These are phyloP conservation scores for Sebastes fasciatus DNA, from an alignment of 2,113 vertebrate genomes.

Conservation along the genomic window DNA sequence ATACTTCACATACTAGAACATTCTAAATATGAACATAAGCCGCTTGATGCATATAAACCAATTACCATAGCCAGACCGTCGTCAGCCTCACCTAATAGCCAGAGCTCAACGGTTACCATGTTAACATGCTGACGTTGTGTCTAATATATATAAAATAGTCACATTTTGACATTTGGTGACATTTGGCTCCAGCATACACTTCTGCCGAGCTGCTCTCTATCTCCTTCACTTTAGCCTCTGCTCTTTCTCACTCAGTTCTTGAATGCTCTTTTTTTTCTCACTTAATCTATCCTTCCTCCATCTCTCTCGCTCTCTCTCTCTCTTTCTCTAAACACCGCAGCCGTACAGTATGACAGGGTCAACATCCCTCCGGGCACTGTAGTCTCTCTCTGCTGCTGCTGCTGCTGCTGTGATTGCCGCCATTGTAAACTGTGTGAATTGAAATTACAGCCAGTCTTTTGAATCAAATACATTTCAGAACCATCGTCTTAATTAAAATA, in stretches of 20 bases:
- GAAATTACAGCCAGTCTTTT: slow-evolving; percentile 36
- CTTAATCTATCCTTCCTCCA: slow-evolving; percentile 36
- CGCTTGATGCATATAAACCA: background rate
- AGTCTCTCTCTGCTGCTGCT: slow-evolving; percentile 15
- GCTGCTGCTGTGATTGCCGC: slow-evolving; percentile 33
- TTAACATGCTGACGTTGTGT: slow-evolving; percentile 8
- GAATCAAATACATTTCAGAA: slow-evolving; percentile 32
- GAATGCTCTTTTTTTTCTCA: slow-evolving; percentile 25
- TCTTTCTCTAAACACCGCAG: slow-evolving; percentile 31
- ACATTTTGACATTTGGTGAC: slow-evolving; percentile 28
- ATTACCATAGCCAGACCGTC: background rate
- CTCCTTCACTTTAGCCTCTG: slow-evolving; percentile 30
- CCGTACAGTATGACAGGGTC: slow-evolving; percentile 47
- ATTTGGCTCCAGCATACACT: slow-evolving; percentile 37
- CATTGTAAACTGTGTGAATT: slow-evolving; percentile 23
- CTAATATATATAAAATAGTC: background rate
- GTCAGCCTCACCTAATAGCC: background rate
- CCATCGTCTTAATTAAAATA: slow-evolving; percentile 47
- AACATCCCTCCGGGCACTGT: slow-evolving; percentile 30
- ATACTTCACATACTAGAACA: too few species aligned
- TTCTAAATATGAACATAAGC: too few species aligned
- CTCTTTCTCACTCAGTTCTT: slow-evolving; percentile 34
- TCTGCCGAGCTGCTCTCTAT: slow-evolving; percentile 10
- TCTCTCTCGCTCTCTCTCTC: background rate
- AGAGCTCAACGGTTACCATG: background rate